These are phyloP conservation scores for Ligdia adustata DNA, from an alignment of 2,888 invertebrate genomes.

Conservation along the genomic window DNA sequence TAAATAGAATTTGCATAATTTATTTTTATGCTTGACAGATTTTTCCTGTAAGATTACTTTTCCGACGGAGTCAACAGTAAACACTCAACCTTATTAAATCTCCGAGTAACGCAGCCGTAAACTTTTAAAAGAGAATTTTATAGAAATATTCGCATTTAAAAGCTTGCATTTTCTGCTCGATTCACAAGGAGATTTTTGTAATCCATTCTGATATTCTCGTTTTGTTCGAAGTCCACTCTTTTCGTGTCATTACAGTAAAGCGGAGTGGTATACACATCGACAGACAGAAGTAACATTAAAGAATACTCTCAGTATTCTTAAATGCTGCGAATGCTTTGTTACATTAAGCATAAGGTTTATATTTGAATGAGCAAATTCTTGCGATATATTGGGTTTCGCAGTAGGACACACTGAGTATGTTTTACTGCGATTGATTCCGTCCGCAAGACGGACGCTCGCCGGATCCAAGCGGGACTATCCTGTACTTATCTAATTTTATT, in stretches of 20 bases:
- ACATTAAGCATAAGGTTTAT: slow-evolving; percentile 42
- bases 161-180: slow-evolving; percentile 48
- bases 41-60: slow-evolving; percentile 21
- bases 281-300: no score
- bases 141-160: slow-evolving; percentile 32
- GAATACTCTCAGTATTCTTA: no score
- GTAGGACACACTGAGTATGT: slow-evolving; percentile 64
- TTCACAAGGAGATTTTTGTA: slow-evolving; percentile 61
- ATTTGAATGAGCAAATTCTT: slow-evolving; percentile 37
- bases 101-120: slow-evolving; percentile 19
- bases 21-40: slow-evolving; percentile 27
- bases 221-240: slow-evolving; percentile 74
- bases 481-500: slow-evolving; percentile 83
- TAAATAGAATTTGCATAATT: slow-evolving; percentile 37
- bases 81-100: slow-evolving; percentile 27
- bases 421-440: slow-evolving; percentile 82
- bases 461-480: slow-evolving; percentile 68
- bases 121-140: slow-evolving; percentile 24
- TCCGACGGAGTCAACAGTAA: slow-evolving; percentile 13
- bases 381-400: slow-evolving; percentile 36
- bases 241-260: slow-evolving; percentile 73
- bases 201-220: slow-evolving; percentile 68
- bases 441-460: slow-evolving; percentile 70
- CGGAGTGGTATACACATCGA: slow-evolving; percentile 64
- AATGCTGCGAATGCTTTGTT: slow-evolving; percentile 28